Evolutionary conservation across 2,888 invertebrate species (phyloP).

Genomic region (Crematogaster levior): DNA sequence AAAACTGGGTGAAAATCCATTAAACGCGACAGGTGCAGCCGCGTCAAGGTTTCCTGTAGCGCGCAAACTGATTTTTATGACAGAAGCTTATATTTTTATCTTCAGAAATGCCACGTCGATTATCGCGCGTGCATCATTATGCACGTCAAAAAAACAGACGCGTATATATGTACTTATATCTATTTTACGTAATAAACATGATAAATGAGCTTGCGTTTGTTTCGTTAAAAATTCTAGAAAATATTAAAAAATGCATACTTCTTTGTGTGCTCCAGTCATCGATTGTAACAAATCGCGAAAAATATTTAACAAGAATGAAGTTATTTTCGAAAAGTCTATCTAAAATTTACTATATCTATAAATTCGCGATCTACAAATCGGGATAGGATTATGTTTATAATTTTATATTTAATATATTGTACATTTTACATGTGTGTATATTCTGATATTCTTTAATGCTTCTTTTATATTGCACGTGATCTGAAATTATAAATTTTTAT

Average conservation of each 20-base stretch:
- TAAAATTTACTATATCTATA: not conserved
- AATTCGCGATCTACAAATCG: not conserved
- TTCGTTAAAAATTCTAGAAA: not conserved
- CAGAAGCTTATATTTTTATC: conserved; percentile 31
- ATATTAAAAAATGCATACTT: not conserved
- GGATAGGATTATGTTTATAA: not conserved
- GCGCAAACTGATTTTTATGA: conserved; percentile 22
- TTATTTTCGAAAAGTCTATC: not conserved
- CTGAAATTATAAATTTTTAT: too few relatives aligned
- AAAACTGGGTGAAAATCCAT: conserved; percentile 56
- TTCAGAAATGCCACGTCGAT: conserved; percentile 3
- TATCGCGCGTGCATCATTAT: not conserved
- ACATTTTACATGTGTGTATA: not conserved
- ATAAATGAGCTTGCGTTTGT: not conserved
- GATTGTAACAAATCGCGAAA: not conserved
- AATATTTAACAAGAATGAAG: not conserved
- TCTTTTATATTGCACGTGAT: not conserved
- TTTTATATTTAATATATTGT: not conserved
- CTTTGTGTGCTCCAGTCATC: not conserved
- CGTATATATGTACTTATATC: not conserved
- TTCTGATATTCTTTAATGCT: too few relatives aligned
- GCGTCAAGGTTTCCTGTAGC: conserved; percentile 33
- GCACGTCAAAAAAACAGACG: not conserved
- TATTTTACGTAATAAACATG: not conserved
- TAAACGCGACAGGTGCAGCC: conserved; percentile 47